These are phyloP conservation scores for Enteromius trimaculatus DNA, from an alignment of 2,797 vertebrate genomes.

Conservation along the genomic window DNA sequence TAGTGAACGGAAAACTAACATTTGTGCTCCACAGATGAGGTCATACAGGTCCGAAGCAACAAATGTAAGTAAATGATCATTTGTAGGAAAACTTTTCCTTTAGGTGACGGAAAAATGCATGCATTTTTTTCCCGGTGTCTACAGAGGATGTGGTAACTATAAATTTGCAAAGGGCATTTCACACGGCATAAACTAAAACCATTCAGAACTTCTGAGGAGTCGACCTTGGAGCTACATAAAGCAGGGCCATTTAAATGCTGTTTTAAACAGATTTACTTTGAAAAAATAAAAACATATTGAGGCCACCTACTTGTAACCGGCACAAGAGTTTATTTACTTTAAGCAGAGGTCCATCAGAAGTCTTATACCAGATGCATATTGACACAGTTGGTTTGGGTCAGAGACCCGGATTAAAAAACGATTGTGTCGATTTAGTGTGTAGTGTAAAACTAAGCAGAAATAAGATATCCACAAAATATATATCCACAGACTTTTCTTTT, in stretches of 20 bases:
- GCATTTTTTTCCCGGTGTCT: conserved; percentile 7
- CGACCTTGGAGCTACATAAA: conserved; percentile 71
- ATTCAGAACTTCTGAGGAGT: conserved; percentile 74
- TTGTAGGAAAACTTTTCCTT: background rate
- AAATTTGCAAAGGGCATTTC: conserved; percentile 69
- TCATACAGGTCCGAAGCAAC: conserved; percentile 9
- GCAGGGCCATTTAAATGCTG: conserved; percentile 71
- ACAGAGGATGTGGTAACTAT: conserved; percentile 61
- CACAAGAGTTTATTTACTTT: conserved; percentile 75
- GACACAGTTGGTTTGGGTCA: conserved; percentile 59
- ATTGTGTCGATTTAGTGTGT: conserved; percentile 37
- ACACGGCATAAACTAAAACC: conserved; percentile 72
- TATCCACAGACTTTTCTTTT: conserved; percentile 10
- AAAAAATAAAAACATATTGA: conserved; percentile 72
- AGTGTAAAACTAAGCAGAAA: conserved; percentile 14
- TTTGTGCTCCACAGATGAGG: background rate
- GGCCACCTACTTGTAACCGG: conserved; percentile 66
- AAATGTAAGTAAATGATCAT: background rate
- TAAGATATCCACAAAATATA: conserved; percentile 7
- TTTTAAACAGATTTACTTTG: conserved; percentile 76
- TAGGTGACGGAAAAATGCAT: background rate
- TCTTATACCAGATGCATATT: conserved; percentile 59
- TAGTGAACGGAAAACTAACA: background rate
- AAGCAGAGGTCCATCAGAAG: conserved; percentile 68
- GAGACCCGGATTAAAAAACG: conserved; percentile 9